phyloP scores from a whole-genome alignment of 2,113 vertebrate species.

The Carettochelys insculpta region DNA sequence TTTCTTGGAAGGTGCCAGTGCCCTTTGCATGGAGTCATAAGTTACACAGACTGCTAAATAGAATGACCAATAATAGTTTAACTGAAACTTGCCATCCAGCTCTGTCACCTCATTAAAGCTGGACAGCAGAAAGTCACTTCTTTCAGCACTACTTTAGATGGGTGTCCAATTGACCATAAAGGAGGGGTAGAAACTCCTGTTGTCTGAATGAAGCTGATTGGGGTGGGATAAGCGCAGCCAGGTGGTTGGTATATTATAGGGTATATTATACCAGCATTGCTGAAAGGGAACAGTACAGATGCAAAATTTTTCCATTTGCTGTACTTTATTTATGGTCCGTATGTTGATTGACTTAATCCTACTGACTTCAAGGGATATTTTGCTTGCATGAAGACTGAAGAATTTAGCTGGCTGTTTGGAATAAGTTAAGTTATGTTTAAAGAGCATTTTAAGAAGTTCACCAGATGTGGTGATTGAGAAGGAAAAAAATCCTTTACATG shows the following conservation, averaged over 20 bases:
- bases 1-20: no score
- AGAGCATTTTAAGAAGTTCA: background rate
- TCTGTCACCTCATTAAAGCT: background rate
- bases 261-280: background rate
- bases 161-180: background rate
- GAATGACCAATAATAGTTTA: background rate
- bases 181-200: background rate
- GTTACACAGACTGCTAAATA: no score
- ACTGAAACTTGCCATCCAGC: background rate
- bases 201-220: background rate
- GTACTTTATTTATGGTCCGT: background rate
- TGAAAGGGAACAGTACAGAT: background rate
- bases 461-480: background rate
- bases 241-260: rapidly evolving
- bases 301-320: background rate
- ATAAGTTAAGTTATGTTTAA: conserved; percentile 11
- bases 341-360: background rate
- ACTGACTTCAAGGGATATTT: conserved; percentile 5
- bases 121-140: background rate
- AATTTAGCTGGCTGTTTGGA: background rate
- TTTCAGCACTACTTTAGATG: background rate
- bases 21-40: no score
- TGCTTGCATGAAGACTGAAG: background rate
- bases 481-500: background rate
- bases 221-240: background rate